Base-by-base conservation (phyloP, 1,140 invertebrate species). In the Micrasema minimum region DNA sequence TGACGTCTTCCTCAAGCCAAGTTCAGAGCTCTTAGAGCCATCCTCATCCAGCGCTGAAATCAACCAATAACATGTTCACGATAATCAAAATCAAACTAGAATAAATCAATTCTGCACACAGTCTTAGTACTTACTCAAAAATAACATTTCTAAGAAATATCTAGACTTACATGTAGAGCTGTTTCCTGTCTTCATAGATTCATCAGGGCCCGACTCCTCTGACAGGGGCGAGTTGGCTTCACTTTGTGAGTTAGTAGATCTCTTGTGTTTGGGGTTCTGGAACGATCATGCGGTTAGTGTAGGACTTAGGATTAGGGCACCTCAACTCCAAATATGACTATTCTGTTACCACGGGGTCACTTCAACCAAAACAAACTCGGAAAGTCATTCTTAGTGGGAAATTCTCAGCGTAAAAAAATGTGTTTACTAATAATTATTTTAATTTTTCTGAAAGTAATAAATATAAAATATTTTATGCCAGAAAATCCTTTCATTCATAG, bases 261-360 rank as follows among this genome's bases (percentile, higher is more conserved):
- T 62, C 37, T 65, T 68, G 43, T 50, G 31, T 57, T 57, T 61
- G 2, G 16, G 26, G 22, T 62, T 71, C 72, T 71, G 68, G 50
- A 74, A 71, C 45, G 4, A 31, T 51, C 72, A 53, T 74, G 72
- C 72, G 62, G 72, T 71, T 73, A 72, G 66, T 59, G 46, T 46
- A 69, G 50, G 23, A 66, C n/a, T 18, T 18, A 18, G 55, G 51
- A 31, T 31, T 31, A 31, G 26, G 26, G 2, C 26, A 31, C 26
- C 7, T 31, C 26, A 31, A 31, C 26, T 31, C 26, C 26, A 2
- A 31, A 31, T 31, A 7, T 4, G 26, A 31, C 7, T 7, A 31
- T 4, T 31, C 2, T 31, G 7, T 55, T 7, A 12, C 16, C 51
- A 55, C 2, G 3, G 7, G 26, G 7, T 31, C 26, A 31, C 26